Percentiles rank a stretch among this genome's conserved stretches.
Evolutionary conservation across 2,113 vertebrate species (phyloP).

Genomic region (Engystomops pustulosus): DNA sequence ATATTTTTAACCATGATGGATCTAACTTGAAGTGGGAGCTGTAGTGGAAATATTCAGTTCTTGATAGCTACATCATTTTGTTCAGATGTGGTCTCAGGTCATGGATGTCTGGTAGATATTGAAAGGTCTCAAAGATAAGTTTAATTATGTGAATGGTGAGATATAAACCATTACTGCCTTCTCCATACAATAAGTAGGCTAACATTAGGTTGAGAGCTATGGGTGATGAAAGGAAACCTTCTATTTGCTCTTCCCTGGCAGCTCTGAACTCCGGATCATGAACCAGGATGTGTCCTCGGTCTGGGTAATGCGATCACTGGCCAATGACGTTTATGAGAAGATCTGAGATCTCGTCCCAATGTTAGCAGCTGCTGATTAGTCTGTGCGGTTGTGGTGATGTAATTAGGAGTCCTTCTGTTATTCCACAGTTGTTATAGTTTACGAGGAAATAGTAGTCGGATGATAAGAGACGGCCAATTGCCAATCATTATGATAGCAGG

Average conservation of each 20-base stretch:
- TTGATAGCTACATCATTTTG: too few relatives aligned
- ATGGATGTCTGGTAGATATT: too few relatives aligned
- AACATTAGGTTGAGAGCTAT: background rate
- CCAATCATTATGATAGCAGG: background rate
- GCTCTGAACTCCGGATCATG: background rate
- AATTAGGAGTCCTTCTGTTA: background rate
- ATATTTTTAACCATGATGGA: too few relatives aligned
- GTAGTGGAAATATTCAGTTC: too few relatives aligned
- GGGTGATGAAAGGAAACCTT: background rate
- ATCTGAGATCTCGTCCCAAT: background rate
- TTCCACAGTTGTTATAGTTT: background rate
- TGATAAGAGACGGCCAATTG: background rate
- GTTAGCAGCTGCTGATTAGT: background rate
- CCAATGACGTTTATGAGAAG: background rate
- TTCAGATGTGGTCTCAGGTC: too few relatives aligned
- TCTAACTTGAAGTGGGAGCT: too few relatives aligned
- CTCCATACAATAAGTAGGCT: background rate
- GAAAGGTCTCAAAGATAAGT: too few relatives aligned
- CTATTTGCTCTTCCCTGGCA: background rate
- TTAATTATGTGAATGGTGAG: too few relatives aligned
- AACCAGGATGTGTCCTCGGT: background rate
- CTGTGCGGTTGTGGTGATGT: background rate
- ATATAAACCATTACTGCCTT: too few relatives aligned
- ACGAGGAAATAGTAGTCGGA: background rate
- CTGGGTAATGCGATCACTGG: background rate